phyloP scores from a whole-genome alignment of 2,797 vertebrate genomes.

The Lepilemur ruficaudatus region DNA sequence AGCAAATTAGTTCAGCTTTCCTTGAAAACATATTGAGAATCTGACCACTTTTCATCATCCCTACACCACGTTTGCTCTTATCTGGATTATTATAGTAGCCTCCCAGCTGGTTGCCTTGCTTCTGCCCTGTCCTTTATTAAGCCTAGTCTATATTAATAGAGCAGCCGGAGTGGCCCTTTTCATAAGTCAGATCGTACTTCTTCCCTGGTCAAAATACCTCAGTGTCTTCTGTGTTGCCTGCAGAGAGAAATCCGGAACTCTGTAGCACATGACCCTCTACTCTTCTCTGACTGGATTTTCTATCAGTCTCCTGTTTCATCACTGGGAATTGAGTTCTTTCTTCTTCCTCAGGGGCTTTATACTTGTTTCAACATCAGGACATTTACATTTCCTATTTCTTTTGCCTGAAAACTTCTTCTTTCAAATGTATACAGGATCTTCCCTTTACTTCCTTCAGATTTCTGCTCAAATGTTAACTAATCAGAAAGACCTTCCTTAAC shows the following conservation, averaged over 20 bases:
- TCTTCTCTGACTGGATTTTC: background rate
- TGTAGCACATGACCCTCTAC: background rate
- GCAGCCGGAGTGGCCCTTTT: background rate
- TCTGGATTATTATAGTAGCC: background rate
- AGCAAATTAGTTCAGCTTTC: background rate
- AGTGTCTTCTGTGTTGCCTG: background rate
- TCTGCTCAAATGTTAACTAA: background rate
- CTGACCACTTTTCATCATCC: background rate
- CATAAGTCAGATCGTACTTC: background rate
- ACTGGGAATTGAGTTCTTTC: background rate
- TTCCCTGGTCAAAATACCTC: background rate
- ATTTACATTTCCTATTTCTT: background rate
- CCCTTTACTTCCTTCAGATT: background rate
- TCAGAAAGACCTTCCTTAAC: background rate
- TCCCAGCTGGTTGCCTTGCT: background rate
- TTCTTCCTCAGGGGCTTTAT: background rate
- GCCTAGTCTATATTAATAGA: background rate
- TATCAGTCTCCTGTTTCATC: background rate
- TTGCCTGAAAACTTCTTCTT: background rate
- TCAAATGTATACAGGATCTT: background rate
- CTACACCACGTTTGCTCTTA: background rate
- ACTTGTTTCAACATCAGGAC: background rate
- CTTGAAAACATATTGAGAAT: background rate
- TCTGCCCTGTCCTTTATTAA: background rate
- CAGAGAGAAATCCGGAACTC: background rate